Conservation (phyloP, 2,113 vertebrate species). For the Malaclemys terrapin region DNA sequence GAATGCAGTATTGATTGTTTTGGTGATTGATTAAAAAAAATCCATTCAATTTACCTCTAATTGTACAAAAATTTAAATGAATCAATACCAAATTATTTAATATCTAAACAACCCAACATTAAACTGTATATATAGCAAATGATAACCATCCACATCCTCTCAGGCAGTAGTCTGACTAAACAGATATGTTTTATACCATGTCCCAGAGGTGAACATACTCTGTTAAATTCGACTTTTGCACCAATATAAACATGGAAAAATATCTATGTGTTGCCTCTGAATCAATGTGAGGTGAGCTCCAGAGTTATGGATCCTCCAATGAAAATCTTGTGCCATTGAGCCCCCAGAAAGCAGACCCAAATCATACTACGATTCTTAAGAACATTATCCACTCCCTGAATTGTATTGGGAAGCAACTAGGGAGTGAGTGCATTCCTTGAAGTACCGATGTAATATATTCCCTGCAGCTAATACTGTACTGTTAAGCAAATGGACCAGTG, state of each 20-base stretch:
- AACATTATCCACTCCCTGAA: neutral
- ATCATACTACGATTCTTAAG: neutral
- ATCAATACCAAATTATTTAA: no score
- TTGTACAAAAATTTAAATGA: no score
- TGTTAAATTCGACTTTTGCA: neutral
- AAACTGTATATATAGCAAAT: rapidly evolving
- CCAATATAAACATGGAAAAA: neutral
- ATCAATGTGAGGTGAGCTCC: neutral
- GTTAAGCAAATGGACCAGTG: no score
- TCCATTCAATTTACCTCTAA: no score
- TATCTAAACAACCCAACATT: neutral
- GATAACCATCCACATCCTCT: neutral
- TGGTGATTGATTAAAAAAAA: no score
- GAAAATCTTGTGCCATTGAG: neutral
- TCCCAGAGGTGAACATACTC: neutral
- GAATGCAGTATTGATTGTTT: no score
- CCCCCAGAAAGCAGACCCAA: neutral
- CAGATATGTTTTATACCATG: neutral
- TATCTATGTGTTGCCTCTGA: neutral
- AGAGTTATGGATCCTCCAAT: neutral
- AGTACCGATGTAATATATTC: neutral
- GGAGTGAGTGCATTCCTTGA: neutral
- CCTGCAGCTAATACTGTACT: neutral
- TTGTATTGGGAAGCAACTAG: neutral
- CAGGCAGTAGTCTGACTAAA: neutral